Evolutionary conservation across 2,113 vertebrate genomes (phyloP), one percentile per base, ranked within the genome.

Genomic region (Ageneiosus marmoratus): DNA sequence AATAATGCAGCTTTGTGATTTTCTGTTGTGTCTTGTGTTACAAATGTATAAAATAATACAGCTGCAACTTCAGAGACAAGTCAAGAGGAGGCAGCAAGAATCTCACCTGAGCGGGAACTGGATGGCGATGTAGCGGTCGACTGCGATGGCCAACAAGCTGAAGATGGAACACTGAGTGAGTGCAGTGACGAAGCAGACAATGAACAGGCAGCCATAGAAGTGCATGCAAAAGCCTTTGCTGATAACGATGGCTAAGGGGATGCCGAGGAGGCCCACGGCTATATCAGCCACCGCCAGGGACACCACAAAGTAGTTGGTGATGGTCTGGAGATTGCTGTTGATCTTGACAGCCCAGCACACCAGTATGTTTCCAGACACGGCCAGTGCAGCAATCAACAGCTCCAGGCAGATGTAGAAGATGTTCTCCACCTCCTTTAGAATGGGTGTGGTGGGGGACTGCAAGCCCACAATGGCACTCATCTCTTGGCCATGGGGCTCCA

Each of bases 101-200:
- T 76, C 94, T 95, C 83, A 99, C 98, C 98, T 96, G 89, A 99
- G 96, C 0, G 98, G 96, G 51, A 97, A 96, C 80, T 96, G 96
- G 93, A 99, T 98, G 2, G 97, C 96, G 0, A 99, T 95, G 90
- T 98, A 97, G 37, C 98, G 96, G 91, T 99, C 98, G 1, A 98
- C 92, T 70, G 98, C 98, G 0, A 99, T 98, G 16, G 98, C 98
- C 16, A 99, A 93, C 79, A 99, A 95, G 89, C 97, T 99, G 93
- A 99, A 99, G 94, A 99, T 99, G 24, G 98, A 99, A 86, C 96
- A 97, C 93, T 99, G 98, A 0, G 98, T 99, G 91, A 99, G 93
- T 82, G 99, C 95, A 83, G 99, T 94, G 65, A 99, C 95, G 0
- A 99, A 99, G 94, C 98, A 99, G 85, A 96, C 97, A 1, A 99